Percentiles rank a stretch among this genome's conserved stretches.
These are phyloP conservation scores for Parnassius smintheus DNA, from an alignment of 2,888 invertebrate species.

Conservation along the genomic window DNA sequence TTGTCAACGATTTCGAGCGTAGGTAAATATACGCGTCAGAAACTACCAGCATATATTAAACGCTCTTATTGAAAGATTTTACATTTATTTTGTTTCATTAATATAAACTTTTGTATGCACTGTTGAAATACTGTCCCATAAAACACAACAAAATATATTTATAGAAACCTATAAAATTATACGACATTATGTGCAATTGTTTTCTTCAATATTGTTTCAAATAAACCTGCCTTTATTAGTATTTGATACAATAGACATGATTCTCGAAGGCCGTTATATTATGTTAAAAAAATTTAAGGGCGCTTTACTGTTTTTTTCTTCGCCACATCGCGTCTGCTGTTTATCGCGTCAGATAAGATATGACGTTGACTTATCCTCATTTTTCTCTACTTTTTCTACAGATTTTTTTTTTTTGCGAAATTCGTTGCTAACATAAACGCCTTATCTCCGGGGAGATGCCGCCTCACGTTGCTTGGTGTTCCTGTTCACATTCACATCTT, in stretches of 20 bases:
- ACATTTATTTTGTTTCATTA: no score
- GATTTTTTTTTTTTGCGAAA: slow-evolving; percentile 18
- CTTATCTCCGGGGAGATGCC: slow-evolving; percentile 10
- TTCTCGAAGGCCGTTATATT: slow-evolving; percentile 23
- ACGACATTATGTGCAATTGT: background rate
- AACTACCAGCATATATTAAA: no score
- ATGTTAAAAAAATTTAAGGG: slow-evolving; percentile 5
- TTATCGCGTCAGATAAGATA: slow-evolving; percentile 29
- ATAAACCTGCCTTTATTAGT: slow-evolving; percentile 1
- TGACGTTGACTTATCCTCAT: slow-evolving; percentile 27
- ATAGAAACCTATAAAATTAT: no score
- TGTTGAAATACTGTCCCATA: no score
- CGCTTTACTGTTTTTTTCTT: slow-evolving; percentile 23
- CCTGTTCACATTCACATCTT: slow-evolving; percentile 2
- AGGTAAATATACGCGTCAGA: no score
- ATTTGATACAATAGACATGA: slow-evolving; percentile 22
- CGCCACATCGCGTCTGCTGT: slow-evolving; percentile 24
- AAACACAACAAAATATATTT: no score
- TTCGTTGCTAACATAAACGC: slow-evolving; percentile 23
- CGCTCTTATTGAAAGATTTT: no score
- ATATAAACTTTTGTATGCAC: no score
- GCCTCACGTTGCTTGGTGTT: slow-evolving; percentile 3
- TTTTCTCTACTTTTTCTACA: slow-evolving; percentile 22
- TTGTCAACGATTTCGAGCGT: no score
- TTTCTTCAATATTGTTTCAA: background rate